Base-by-base conservation (phyloP, 2,888 invertebrate genomes). In the Myopa testacea region DNA sequence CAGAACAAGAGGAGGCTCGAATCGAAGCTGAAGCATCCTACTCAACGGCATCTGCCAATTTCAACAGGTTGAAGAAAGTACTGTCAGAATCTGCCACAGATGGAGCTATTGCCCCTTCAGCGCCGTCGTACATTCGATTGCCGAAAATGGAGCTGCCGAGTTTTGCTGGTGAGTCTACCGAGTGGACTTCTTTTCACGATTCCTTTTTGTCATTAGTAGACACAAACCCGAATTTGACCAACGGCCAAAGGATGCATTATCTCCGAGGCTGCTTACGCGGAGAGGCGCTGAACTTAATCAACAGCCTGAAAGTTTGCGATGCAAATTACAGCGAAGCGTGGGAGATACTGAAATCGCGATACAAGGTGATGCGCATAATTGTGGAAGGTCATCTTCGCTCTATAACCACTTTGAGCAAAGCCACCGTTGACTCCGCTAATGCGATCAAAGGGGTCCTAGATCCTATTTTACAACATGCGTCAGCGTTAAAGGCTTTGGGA, bases 171-270 rank as follows among this genome's bases (percentile, higher is more conserved):
- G 62, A 62, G 62, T 62, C 62, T 7, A 62, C 62, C 4, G 62
- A 62, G 26, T 62, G 62, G 62, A 62, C n/a, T 19, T 5, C 62
- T 26, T 62, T 34, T 62, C 62, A 62, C 26, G 62, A 62, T 62
- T n/a, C 62, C 34, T 62, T 62, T 34, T 26, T 62, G 26, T 62
- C 62, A 10, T 62, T 62, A 62, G 34, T 62, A 62, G 62, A 34
- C 34, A 5, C 19, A 62, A 62, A 62, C 62, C 4, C 6, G n/a
- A 62, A 5, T 62, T 26, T 62, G 62, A 62, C 62, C 62, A 26
- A 26, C 26, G 26, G 26, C 26, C 26, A 26, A 26, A 26, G 26
- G 26, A 26, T 26, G 26, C 26, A 26, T 26, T 26, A 26, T 26
- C 26, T 26, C 26, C 26, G 26, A 26, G 26, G 26, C 26, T 26